phyloP scores from a whole-genome alignment of 2,797 vertebrate genomes.

The Macropus fuliginosus region DNA sequence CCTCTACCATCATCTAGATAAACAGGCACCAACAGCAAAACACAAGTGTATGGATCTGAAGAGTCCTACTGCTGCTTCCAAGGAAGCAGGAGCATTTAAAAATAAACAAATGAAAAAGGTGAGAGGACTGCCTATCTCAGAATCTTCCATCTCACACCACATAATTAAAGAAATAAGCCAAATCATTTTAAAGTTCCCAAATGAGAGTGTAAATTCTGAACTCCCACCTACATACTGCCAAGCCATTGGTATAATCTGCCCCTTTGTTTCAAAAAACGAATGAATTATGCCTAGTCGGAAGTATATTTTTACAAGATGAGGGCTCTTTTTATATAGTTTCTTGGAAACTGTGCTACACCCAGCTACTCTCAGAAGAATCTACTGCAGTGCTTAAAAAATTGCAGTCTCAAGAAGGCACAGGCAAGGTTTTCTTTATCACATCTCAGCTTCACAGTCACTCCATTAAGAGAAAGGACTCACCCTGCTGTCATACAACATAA shows the following conservation, averaged over 20 bases:
- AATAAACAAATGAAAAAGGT: slow-evolving; percentile 13
- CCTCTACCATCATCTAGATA: neutral
- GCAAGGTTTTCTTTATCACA: slow-evolving; percentile 55
- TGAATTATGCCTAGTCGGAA: neutral
- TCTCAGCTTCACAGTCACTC: slow-evolving; percentile 61
- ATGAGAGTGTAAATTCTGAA: slow-evolving; percentile 34
- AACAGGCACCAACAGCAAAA: slow-evolving; percentile 37
- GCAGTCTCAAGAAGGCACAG: slow-evolving; percentile 51
- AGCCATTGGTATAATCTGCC: neutral
- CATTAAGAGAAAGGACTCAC: neutral
- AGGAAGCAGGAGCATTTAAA: slow-evolving; percentile 22
- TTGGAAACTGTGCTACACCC: slow-evolving; percentile 32
- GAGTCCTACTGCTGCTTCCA: slow-evolving; percentile 7
- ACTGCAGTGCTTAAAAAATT: slow-evolving; percentile 36
- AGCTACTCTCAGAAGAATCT: slow-evolving; percentile 32
- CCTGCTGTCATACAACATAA: slow-evolving; percentile 33
- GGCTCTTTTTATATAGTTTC: neutral
- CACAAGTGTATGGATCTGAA: slow-evolving; percentile 9
- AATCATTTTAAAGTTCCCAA: slow-evolving; percentile 56
- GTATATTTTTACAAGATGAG: neutral
- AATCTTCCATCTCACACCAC: slow-evolving; percentile 9
- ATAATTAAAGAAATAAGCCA: slow-evolving; percentile 58
- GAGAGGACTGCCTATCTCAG: neutral
- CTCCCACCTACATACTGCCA: slow-evolving; percentile 8
- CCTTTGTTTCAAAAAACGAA: slow-evolving; percentile 45